phyloP scores from a whole-genome alignment of 2,888 invertebrate species.

The Drosophila greeni region DNA sequence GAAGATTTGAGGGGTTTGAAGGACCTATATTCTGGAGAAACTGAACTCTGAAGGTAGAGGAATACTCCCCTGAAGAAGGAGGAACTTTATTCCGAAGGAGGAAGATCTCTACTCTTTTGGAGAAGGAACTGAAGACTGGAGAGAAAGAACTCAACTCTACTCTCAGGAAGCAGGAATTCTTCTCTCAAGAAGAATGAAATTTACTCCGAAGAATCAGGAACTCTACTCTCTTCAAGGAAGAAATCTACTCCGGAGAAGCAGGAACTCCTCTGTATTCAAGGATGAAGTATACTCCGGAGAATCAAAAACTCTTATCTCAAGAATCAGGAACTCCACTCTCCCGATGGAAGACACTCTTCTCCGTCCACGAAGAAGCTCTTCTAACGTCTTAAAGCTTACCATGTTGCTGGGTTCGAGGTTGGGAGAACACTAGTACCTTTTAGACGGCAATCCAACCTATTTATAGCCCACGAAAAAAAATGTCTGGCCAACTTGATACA shows the following conservation, averaged over 20 bases:
- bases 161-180: not conserved
- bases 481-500: slow-evolving; percentile 25
- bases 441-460: slow-evolving; percentile 48
- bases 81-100: no score
- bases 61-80: no score
- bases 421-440: slow-evolving; percentile 55
- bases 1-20: no score
- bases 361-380: not conserved
- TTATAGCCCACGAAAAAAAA: slow-evolving; percentile 51
- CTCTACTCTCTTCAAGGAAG: not conserved
- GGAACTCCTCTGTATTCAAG: not conserved
- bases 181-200: not conserved
- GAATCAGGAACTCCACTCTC: not conserved
- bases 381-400: slow-evolving; percentile 46
- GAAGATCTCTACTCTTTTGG: no score
- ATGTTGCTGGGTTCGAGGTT: slow-evolving; percentile 54
- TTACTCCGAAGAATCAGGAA: not conserved
- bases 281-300: not conserved
- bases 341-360: not conserved
- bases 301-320: not conserved
- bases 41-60: not conserved
- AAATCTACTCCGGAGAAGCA: not conserved
- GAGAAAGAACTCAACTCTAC: not conserved
- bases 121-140: not conserved
- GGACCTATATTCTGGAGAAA: not conserved